phyloP scores from a whole-genome alignment of 2,113 vertebrate genomes.

The Pontoporia blainvillei region DNA sequence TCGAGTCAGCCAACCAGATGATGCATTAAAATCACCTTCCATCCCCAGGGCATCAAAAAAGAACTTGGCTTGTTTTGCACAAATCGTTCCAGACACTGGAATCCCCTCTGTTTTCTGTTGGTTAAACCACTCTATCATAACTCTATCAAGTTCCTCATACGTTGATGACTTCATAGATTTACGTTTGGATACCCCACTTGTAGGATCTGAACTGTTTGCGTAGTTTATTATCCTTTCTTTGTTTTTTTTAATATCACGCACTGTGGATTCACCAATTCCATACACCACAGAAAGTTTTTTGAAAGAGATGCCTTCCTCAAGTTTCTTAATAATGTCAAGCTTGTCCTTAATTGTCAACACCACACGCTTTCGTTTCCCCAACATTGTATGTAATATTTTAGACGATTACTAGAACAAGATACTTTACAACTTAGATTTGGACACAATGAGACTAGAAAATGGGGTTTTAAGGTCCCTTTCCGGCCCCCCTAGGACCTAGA shows the following conservation, averaged over 20 bases:
- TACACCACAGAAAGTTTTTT: conserved; percentile 71
- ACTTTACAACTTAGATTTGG: conserved; percentile 30
- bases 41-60: conserved; percentile 75
- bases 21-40: conserved; percentile 76
- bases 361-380: conserved; percentile 73
- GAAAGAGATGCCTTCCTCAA: conserved; percentile 74
- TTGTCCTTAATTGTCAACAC: conserved; percentile 76
- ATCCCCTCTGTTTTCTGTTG: conserved; percentile 71
- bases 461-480: not conserved
- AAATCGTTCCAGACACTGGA: conserved; percentile 71
- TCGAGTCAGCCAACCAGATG: conserved; percentile 74
- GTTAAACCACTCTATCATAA: conserved; percentile 77
- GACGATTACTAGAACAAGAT: not conserved
- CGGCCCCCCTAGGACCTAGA: not conserved
- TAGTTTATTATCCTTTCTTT: conserved; percentile 75
- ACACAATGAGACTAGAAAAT: not conserved
- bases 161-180: conserved; percentile 76
- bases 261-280: conserved; percentile 74
- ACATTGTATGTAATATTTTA: conserved; percentile 49
- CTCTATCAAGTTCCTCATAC: conserved; percentile 74
- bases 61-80: conserved; percentile 73
- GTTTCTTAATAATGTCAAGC: conserved; percentile 75
- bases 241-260: conserved; percentile 75
- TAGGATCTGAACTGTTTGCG: conserved; percentile 71
- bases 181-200: conserved; percentile 68